A percentile compares a stretch with the other conserved stretches of the same genome.
phyloP scores from a whole-genome alignment of 2,797 vertebrate genomes.

The Hoplostethus mediterraneus region DNA sequence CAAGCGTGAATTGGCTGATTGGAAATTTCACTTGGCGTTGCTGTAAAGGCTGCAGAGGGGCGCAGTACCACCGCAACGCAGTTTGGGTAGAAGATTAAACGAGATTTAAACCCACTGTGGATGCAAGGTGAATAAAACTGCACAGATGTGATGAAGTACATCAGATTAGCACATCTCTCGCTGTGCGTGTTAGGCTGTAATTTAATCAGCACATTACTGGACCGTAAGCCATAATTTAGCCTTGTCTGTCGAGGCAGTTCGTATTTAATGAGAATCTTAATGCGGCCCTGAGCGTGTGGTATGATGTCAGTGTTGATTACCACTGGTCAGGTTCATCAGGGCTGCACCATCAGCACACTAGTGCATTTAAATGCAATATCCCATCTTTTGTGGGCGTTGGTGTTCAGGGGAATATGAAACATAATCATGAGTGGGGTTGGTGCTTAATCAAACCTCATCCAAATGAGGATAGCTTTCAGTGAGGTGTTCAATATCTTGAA shows the following conservation, averaged over 20 bases:
- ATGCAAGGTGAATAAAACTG: background rate
- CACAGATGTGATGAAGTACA: constrained; percentile 13
- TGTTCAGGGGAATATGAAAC: constrained; percentile 11
- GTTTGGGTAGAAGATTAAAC: too few relatives aligned
- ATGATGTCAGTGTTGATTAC: constrained; percentile 55
- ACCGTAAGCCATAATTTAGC: constrained; percentile 43
- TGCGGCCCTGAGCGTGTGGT: constrained; percentile 39
- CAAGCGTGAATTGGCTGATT: background rate
- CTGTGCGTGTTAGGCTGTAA: constrained; percentile 25
- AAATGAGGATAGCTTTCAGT: constrained; percentile 14
- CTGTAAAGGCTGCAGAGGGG: background rate
- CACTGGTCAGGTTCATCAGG: constrained; percentile 25
- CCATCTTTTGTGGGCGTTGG: constrained; percentile 7
- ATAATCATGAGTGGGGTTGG: constrained; percentile 12
- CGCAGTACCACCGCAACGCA: too few relatives aligned
- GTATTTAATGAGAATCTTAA: constrained; percentile 62
- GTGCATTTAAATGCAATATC: constrained; percentile 22
- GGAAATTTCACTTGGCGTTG: constrained; percentile 1
- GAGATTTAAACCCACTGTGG: background rate
- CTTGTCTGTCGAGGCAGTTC: constrained; percentile 54
- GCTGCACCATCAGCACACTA: constrained; percentile 23
- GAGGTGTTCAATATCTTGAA: constrained; percentile 10
- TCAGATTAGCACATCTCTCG: constrained; percentile 22
- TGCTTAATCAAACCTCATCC: constrained; percentile 25
- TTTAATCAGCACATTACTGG: constrained; percentile 49